Percentiles rank a stretch among this genome's conserved stretches.
These are phyloP conservation scores for Montipora cactus DNA, from an alignment of 64 coral and sea anemone genomes.

Conservation along the genomic window DNA sequence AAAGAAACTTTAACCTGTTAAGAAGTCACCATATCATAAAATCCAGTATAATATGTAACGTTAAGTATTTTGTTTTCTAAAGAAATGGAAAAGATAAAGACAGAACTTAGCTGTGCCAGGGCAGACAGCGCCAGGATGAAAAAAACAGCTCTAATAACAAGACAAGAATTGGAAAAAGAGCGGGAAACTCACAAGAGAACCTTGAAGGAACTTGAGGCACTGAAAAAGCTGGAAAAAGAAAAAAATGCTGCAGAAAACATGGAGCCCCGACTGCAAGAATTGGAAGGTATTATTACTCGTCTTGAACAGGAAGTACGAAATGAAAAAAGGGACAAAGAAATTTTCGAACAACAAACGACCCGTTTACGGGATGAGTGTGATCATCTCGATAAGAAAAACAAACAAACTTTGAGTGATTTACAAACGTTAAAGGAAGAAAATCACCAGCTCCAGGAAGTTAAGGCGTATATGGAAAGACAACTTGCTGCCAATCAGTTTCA, in stretches of 20 bases:
- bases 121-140: slow-evolving; percentile 47
- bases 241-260: background rate
- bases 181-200: slow-evolving; percentile 40
- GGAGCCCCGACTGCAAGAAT: background rate
- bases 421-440: background rate
- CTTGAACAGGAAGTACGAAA: slow-evolving; percentile 6
- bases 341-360: background rate
- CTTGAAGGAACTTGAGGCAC: slow-evolving; percentile 48
- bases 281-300: background rate
- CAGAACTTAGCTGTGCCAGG: slow-evolving; percentile 43
- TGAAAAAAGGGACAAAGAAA: slow-evolving; percentile 4
- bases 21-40: too few relatives aligned
- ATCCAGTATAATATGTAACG: too few relatives aligned
- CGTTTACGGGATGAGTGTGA: background rate
- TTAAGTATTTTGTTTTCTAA: too few relatives aligned
- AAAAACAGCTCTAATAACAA: slow-evolving; percentile 1
- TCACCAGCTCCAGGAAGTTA: background rate
- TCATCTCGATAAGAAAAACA: background rate
- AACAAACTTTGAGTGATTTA: background rate
- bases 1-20: too few relatives aligned
- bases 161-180: slow-evolving; percentile 20
- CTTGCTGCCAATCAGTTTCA: slow-evolving; percentile 7
- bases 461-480: background rate
- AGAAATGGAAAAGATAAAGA: slow-evolving; percentile 41
- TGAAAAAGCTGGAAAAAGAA: slow-evolving; percentile 35